These are phyloP conservation scores for Listronotus bonariensis DNA, from an alignment of 1,140 invertebrate species.

Conservation along the genomic window DNA sequence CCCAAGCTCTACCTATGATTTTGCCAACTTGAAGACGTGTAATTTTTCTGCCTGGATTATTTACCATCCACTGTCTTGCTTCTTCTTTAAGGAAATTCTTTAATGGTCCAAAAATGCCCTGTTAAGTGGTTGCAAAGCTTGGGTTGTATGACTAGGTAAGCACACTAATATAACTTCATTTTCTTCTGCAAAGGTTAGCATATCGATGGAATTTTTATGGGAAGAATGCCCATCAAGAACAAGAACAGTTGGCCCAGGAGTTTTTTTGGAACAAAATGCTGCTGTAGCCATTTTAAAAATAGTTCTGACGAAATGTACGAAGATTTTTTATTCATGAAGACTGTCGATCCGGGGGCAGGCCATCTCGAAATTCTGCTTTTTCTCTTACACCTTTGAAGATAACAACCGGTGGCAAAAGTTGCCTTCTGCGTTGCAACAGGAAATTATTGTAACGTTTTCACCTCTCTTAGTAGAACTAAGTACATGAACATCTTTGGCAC, in stretches of 20 bases:
- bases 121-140: conserved; percentile 38
- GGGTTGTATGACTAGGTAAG: conserved; percentile 42
- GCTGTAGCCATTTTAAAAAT: no score
- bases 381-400: conserved; percentile 42
- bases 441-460: no score
- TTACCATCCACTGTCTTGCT: conserved; percentile 13
- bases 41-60: no score
- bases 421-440: no score
- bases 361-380: conserved; percentile 50
- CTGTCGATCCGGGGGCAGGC: conserved; percentile 8
- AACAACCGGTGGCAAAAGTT: conserved; percentile 41
- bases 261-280: no score
- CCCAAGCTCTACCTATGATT: conserved; percentile 2
- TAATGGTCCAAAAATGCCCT: conserved; percentile 3
- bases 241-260: no score
- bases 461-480: no score
- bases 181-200: conserved; percentile 18
- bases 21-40: conserved; percentile 11
- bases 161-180: conserved; percentile 39
- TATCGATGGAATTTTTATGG: conserved; percentile 39
- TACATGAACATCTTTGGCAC: no score
- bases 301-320: neutral
- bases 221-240: no score
- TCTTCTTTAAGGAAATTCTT: conserved; percentile 12
- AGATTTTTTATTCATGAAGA: neutral